A percentile compares a stretch with the other conserved stretches of the same genome.
These are phyloP conservation scores for Mythimna loreyi DNA, from an alignment of 2,888 invertebrate genomes.

Conservation along the genomic window DNA sequence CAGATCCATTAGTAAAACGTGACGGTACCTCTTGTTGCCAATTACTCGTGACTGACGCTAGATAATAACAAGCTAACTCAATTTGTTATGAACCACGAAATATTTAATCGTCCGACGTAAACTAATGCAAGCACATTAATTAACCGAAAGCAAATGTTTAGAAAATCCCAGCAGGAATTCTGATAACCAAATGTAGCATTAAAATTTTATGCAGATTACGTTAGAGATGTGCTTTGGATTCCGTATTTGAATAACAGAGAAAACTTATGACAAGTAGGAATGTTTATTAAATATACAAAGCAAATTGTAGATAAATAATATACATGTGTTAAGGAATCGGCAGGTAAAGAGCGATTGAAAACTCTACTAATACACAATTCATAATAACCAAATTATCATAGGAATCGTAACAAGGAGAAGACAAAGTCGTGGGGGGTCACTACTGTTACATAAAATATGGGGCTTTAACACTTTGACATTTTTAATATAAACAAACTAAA, in stretches of 20 bases:
- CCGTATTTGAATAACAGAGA: constrained; percentile 27
- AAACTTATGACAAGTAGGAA: constrained; percentile 18
- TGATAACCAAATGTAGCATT: constrained; percentile 51
- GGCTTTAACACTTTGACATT: constrained; percentile 29
- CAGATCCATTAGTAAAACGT: constrained; percentile 65
- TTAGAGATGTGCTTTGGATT: constrained; percentile 50
- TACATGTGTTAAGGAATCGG: constrained; percentile 4
- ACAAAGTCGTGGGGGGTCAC: constrained; percentile 49
- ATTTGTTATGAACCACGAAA: constrained; percentile 76
- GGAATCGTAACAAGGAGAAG: constrained; percentile 43
- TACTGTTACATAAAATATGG: constrained; percentile 41
- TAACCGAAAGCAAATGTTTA: constrained; percentile 72
- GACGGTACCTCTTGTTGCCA: constrained; percentile 71
- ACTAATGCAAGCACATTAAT: constrained; percentile 79
- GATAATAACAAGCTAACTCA: constrained; percentile 74
- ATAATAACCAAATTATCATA: constrained; percentile 41
- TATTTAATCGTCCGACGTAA: constrained; percentile 75
- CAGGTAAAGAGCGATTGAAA: constrained; percentile 13
- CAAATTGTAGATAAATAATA: constrained; percentile 21
- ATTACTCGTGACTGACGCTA: constrained; percentile 73
- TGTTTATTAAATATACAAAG: constrained; percentile 25
- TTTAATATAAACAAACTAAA: constrained; percentile 33
- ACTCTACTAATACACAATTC: constrained; percentile 25
- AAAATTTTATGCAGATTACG: constrained; percentile 58
- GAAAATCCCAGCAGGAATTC: constrained; percentile 69